These are phyloP conservation scores for Aphidoletes aphidimyza DNA, from an alignment of 2,888 invertebrate species.

Conservation along the genomic window DNA sequence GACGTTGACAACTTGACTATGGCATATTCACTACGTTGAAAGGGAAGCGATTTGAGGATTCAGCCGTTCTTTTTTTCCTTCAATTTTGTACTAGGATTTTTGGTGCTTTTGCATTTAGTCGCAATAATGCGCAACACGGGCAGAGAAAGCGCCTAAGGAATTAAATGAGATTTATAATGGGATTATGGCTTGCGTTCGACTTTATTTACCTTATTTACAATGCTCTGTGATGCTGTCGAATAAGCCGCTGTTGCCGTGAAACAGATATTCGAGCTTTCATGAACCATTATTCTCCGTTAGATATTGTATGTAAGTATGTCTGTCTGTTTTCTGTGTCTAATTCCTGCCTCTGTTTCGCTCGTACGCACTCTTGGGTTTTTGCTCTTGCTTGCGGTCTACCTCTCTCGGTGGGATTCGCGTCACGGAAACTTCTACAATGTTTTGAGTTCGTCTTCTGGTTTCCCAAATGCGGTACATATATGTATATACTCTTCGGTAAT, in stretches of 20 bases:
- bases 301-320: neutral
- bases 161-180: constrained; percentile 36
- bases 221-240: constrained; percentile 28
- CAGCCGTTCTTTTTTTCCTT: too few species aligned
- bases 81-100: neutral
- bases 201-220: constrained; percentile 32
- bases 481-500: too few species aligned
- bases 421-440: neutral
- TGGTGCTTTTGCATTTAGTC: neutral
- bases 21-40: neutral
- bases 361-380: neutral
- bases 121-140: neutral
- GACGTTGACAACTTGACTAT: constrained; percentile 41
- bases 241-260: constrained; percentile 34
- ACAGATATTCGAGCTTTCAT: constrained; percentile 14
- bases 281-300: neutral
- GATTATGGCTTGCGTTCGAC: constrained; percentile 2
- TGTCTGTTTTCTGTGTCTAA: neutral
- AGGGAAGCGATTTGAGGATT: too few species aligned
- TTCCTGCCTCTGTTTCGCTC: neutral
- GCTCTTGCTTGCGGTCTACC: neutral
- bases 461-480: too few species aligned
- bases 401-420: neutral
- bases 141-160: constrained; percentile 8
- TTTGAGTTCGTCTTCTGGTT: neutral